Conservation (phyloP, 2,888 invertebrate species). For the Athalia rosae region DNA sequence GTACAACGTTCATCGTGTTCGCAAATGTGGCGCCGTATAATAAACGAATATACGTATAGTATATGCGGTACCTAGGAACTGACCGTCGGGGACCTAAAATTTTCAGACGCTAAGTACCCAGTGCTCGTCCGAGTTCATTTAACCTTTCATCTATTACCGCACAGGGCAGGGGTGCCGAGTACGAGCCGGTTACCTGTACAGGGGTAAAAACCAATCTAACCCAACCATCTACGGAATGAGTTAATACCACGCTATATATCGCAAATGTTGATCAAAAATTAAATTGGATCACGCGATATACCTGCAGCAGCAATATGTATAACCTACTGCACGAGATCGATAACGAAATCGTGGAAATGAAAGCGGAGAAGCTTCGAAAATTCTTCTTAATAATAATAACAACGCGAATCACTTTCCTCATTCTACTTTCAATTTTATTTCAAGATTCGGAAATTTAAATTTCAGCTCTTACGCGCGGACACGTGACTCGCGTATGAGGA, state of each 20-base stretch:
- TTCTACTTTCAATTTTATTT: neutral
- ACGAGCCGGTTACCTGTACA: neutral
- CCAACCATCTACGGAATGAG: too few species aligned
- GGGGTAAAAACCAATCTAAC: too few species aligned
- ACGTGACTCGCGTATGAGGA: neutral
- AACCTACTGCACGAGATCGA: neutral
- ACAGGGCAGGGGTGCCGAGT: neutral
- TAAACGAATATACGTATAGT: constrained; percentile 28
- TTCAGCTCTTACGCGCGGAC: too few species aligned
- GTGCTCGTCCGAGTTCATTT: constrained; percentile 15
- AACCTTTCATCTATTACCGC: constrained; percentile 14
- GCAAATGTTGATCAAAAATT: neutral
- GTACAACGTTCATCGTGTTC: neutral
- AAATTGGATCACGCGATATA: constrained; percentile 28
- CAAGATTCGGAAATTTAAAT: neutral
- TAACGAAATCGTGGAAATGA: neutral
- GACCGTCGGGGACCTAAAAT: constrained; percentile 31
- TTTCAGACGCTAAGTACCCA: constrained; percentile 5
- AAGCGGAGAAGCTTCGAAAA: too few species aligned
- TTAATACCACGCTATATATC: neutral
- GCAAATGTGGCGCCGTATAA: constrained; percentile 26
- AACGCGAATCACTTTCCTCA: neutral
- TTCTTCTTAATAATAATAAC: too few species aligned
- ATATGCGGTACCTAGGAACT: too few species aligned
- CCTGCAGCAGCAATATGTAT: constrained; percentile 1